Percentiles rank a stretch among this genome's conserved stretches.
Evolutionary conservation across 2,797 vertebrate species (phyloP).

Genomic region (Limnodromus scolopaceus): DNA sequence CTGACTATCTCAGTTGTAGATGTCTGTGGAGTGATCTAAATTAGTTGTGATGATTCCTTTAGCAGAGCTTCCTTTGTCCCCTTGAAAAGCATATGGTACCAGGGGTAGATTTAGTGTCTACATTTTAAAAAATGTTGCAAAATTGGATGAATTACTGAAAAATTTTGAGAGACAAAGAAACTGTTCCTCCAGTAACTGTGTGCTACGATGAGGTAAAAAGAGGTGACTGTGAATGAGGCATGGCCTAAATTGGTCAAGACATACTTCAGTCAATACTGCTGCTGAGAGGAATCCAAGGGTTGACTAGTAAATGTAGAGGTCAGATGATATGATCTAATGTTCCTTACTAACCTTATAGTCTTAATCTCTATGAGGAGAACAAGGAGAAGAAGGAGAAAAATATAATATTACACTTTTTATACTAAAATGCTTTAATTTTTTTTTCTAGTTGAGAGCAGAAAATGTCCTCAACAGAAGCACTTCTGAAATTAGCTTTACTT

Average conservation of each 20-base stretch:
- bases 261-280: neutral
- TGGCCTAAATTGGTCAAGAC: neutral
- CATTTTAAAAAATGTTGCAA: neutral
- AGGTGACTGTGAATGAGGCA: neutral
- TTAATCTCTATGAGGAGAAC: neutral
- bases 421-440: neutral
- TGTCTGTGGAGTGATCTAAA: neutral
- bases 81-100: accelerated
- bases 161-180: neutral
- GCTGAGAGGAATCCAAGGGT: neutral
- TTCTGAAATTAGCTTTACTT: slow-evolving; percentile 6
- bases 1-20: neutral
- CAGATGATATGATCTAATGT: neutral
- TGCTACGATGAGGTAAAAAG: neutral
- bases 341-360: neutral
- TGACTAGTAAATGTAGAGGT: neutral
- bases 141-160: neutral
- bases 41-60: neutral
- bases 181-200: neutral
- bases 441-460: neutral
- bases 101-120: neutral
- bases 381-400: neutral
- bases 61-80: neutral
- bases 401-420: neutral
- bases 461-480: neutral